Evolutionary conservation across 2,888 invertebrate species (phyloP), one percentile per base, ranked within the genome.

Genomic region (Drosophila hamatofila): DNA sequence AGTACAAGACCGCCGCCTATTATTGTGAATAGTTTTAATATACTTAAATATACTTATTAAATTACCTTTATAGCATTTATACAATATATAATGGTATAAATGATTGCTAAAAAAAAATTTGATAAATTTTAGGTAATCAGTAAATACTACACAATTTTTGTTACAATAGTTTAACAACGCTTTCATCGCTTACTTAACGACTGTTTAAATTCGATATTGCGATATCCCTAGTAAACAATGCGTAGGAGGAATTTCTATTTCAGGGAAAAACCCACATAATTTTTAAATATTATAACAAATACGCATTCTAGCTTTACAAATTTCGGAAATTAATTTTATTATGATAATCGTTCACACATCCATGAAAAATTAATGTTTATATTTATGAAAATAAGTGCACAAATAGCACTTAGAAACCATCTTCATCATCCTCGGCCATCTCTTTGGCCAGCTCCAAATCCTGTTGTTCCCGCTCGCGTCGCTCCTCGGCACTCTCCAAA

Each of bases 401-500:
- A 49, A 18, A 37, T 16, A 37, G 27, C 33, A 67, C 56, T 91
- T 93, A 93, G 91, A 96, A 97, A 79, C 96, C 96, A 94, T 98
- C 98, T 94, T 99, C 98, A 93, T 99, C 99, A 92, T 99, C 99
- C 92, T 99, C 99, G 9, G 99, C 99, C 97, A 99, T 98, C 94
- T 99, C 99, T 93, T 99, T 99, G n/a, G 99, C 99, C 87, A 99
- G 94, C 93, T 99, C 99, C 90, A 99, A 94, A 93, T 99, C 99
- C 93, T 99, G 98, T 91, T 99, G 98, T 92, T 99, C 99, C 59
- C 98, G 94, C 93, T 99, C 99, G 67, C 99, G 94, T 57, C 99
- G 95, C 90, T 99, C 98, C 93, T 98, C 98, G 18, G 98, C 98
- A 84, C 98, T 98, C 93, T 99, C 99, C 70, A 99, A 94, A 92